Evolutionary conservation across 2,888 invertebrate species (phyloP).

Genomic region (Pachymerium ferrugineum): DNA sequence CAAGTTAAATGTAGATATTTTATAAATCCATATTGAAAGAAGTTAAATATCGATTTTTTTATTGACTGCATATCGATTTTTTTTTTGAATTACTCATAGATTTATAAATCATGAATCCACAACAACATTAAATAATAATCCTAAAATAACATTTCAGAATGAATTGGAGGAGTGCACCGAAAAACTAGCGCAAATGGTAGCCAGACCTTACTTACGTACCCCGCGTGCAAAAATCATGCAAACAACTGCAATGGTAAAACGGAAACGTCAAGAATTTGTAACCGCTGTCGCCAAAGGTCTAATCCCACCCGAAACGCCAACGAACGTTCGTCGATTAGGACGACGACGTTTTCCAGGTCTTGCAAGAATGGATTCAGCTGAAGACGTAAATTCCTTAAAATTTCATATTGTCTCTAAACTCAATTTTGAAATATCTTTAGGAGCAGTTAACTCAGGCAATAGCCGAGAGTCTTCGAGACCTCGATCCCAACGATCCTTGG

Average conservation of each 20-base stretch:
- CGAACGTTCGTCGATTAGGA: constrained; percentile 53
- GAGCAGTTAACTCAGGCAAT: constrained; percentile 51
- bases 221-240: constrained; percentile 59
- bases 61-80: background rate
- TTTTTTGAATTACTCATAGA: background rate
- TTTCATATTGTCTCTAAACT: background rate
- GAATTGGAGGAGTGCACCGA: constrained; percentile 62
- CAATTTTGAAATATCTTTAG: constrained; percentile 39
- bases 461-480: constrained; percentile 51
- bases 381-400: constrained; percentile 48
- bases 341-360: constrained; percentile 49
- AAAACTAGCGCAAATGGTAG: constrained; percentile 61
- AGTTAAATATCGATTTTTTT: background rate
- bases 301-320: constrained; percentile 59
- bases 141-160: constrained; percentile 50
- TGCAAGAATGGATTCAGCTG: constrained; percentile 45
- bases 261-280: constrained; percentile 60
- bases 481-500: constrained; percentile 54
- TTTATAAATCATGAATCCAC: background rate
- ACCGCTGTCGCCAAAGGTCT: constrained; percentile 57
- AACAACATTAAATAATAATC: background rate
- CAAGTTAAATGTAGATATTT: no score
- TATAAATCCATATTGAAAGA: no score
- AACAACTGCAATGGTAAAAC: constrained; percentile 56
- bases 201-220: constrained; percentile 58